Evolutionary conservation across 2,888 invertebrate genomes (phyloP), one percentile per base, ranked within the genome.

Genomic region (Aromia moschata): DNA sequence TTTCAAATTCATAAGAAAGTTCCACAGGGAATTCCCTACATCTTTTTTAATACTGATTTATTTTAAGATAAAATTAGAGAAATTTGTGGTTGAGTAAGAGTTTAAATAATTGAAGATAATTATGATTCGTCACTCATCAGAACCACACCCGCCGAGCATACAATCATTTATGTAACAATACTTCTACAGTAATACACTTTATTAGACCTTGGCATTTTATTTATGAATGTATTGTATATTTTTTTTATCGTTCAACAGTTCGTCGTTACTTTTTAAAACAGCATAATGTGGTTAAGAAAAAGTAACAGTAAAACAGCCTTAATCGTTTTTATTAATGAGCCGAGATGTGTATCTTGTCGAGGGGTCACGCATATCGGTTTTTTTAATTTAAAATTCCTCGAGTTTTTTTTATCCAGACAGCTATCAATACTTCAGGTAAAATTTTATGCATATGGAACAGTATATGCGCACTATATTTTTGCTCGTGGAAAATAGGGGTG

Each of bases 191-290:
- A 25, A n/a, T n/a, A 40, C 17, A 12, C 9, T 18, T 30, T 47
- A n/a, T 9, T 2, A 49, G 38, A 25, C 49, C 49, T 49, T 49
- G 49, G 49, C 49, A 49, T 49, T 49, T 33, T 49, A 15, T 38
- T 49, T 15, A 12, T 49, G 47, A 36, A 49, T 49, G 14, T 36
- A 20, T 49, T 36, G 37, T 2, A 25, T 38, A 7, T 49, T 40
- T 33, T 17, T 18, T 16, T 25, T 14, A 14, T 37, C 10, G 20
- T 10, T 49, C 38, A 5, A 33, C n/a, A 33, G 25, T 5, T 25
- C 25, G 25, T 25, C 25, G 7, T 3, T 25, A 25, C 7, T 25
- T n/a, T 25, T 5, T 7, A 7, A 25, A 25, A 25, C 25, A 25
- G 3, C 7, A 25, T 25, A 25, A 7, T 7, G 7, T 25, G 25